phyloP scores from a whole-genome alignment of 1,140 invertebrate genomes.

The Anthonomus grandis region DNA sequence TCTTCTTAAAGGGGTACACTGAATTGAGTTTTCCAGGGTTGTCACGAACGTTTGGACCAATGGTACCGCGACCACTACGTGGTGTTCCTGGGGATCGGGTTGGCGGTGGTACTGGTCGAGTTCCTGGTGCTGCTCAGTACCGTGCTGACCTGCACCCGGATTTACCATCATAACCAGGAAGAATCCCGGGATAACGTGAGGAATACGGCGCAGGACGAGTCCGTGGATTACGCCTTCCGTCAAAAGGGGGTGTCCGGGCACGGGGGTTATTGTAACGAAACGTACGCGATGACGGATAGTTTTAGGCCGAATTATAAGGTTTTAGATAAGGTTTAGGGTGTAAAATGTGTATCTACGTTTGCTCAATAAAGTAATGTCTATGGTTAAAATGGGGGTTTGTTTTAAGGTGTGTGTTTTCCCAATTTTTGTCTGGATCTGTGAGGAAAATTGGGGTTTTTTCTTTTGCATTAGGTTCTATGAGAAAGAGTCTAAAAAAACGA shows the following conservation, averaged over 20 bases:
- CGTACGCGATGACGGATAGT: slow-evolving; percentile 43
- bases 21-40: slow-evolving; percentile 66
- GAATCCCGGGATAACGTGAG: slow-evolving; percentile 29
- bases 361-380: no score
- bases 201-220: slow-evolving; percentile 21
- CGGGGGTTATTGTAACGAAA: slow-evolving; percentile 41
- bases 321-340: slow-evolving; percentile 41
- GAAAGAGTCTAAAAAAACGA: no score
- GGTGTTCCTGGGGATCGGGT: slow-evolving; percentile 63
- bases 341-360: no score
- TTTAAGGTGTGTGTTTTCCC: no score
- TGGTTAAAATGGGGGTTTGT: no score
- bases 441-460: no score
- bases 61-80: slow-evolving; percentile 77
- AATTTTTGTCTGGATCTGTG: no score
- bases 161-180: slow-evolving; percentile 43
- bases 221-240: slow-evolving; percentile 26
- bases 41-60: slow-evolving; percentile 64
- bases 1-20: no score
- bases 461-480: no score
- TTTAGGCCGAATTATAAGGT: slow-evolving; percentile 46
- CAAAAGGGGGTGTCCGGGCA: slow-evolving; percentile 22
- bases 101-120: slow-evolving; percentile 66
- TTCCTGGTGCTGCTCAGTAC: slow-evolving; percentile 65
- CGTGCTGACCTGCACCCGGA: slow-evolving; percentile 63